Conservation (phyloP, 2,113 vertebrate genomes). For the Zosterops borbonicus region DNA sequence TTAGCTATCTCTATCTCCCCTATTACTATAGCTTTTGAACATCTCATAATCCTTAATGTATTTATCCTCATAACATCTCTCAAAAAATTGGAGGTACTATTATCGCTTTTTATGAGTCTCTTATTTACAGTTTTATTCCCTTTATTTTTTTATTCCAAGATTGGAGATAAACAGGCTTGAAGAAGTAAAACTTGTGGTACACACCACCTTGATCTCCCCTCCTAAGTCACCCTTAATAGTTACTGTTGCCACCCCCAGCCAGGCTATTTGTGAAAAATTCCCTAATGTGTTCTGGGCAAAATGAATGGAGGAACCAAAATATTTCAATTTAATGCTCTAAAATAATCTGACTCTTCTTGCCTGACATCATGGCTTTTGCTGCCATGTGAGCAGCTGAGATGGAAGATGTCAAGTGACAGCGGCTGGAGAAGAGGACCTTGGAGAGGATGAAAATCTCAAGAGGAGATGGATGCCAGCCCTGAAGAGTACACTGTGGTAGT, state of each 20-base stretch:
- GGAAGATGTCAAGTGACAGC: not conserved
- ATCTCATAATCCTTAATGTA: not conserved
- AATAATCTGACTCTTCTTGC: not conserved
- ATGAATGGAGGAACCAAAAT: not conserved
- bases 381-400: not conserved
- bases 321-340: not conserved
- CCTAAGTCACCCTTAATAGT: not conserved
- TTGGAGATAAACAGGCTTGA: not conserved
- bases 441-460: not conserved
- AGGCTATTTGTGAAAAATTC: not conserved
- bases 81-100: not conserved
- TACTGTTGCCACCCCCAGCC: not conserved
- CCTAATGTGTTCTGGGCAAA: not conserved
- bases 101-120: not conserved
- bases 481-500: not conserved
- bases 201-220: rapidly evolving
- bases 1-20: not conserved
- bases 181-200: not conserved
- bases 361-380: not conserved
- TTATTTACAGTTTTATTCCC: not conserved
- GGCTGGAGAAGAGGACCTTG: not conserved
- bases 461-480: not conserved
- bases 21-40: not conserved
- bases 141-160: not conserved
- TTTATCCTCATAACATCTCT: not conserved